Base-by-base conservation (phyloP, 2,113 vertebrate genomes). In the Morone chrysops region DNA sequence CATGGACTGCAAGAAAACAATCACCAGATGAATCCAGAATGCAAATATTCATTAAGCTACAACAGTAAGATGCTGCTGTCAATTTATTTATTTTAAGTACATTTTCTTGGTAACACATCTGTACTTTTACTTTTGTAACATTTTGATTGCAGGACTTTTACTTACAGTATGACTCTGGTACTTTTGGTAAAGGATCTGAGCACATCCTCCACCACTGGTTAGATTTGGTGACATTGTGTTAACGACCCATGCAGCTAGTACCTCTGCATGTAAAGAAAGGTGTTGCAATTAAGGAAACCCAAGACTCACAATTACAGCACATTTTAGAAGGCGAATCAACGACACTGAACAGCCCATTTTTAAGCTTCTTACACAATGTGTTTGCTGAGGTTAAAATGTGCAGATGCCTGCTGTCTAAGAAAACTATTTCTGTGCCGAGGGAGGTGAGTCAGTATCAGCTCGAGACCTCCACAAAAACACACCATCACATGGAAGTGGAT, bases 401-500 rank as follows among this genome's bases (percentile, higher is more conserved):
- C 66, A 78, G 18, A 61, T 70, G 8, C n/a, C 43, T 17, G 63
- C 38, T 25, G 18, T 60, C 59, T 51, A 20, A 54, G 2, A 70
- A 13, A 31, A 13, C 22, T 73, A 7, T 78, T 78, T 61, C 18
- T 67, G 5, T 47, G 20, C 53, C 61, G 53, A 22, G 0, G 13
- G n/a, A 61, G 45, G 16, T 22, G 22, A 45, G 47, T 31, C 47
- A 31, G 12, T 8, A 61, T 73, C 48, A 65, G 45, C 38, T 51
- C 57, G 36, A 60, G 53, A 78, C 16, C 40, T 18, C 66, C 48
- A 40, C 40, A 63, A 31, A 13, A 60, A 47, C 22, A 77, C 74
- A 36, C 12, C 38, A 25, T 43, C 50, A 54, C 57, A 47, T 8
- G 20, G 9, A 62, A 25, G 45, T 25, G 45, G 61, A 78, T 22